Percentiles rank a stretch among this genome's conserved stretches.
These are phyloP conservation scores for Limnephilus rhombicus DNA, from an alignment of 2,888 invertebrate species.

Conservation along the genomic window DNA sequence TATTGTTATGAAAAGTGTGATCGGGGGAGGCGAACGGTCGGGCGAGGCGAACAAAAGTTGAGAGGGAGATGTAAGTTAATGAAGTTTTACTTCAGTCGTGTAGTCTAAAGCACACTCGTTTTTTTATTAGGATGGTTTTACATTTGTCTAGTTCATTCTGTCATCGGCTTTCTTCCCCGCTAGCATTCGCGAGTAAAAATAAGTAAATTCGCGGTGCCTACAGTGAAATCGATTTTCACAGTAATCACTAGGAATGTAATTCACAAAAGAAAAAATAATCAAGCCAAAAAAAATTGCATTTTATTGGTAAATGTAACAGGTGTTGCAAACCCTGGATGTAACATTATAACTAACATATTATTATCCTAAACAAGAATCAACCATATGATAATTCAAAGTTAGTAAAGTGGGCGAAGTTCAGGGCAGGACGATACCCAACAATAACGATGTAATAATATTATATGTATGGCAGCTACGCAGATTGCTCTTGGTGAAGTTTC, in stretches of 20 bases:
- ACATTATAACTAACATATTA: conserved; percentile 8
- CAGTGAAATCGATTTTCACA: no score
- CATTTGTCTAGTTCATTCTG: no score
- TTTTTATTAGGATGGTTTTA: no score
- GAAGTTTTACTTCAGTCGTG: no score
- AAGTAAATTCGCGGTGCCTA: no score
- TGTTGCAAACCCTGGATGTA: neutral
- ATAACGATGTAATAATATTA: conserved; percentile 44
- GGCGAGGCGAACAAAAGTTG: no score
- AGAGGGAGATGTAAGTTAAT: no score
- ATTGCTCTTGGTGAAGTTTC: conserved; percentile 26
- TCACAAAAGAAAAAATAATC: neutral
- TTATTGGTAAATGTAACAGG: neutral
- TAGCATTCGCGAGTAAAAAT: no score
- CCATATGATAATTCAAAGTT: conserved; percentile 50
- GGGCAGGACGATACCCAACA: conserved; percentile 43
- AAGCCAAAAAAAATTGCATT: neutral
- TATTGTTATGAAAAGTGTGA: no score
- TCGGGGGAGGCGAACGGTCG: no score
- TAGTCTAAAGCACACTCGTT: no score
- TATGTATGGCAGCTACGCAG: conserved; percentile 17
- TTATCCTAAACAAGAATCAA: conserved; percentile 48
- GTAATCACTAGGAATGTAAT: neutral
- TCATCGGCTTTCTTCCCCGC: no score
- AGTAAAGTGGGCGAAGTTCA: conserved; percentile 39